Evolutionary conservation across 92 coral and sea anemone genomes (phyloP).

Genomic region (Metridium senile): DNA sequence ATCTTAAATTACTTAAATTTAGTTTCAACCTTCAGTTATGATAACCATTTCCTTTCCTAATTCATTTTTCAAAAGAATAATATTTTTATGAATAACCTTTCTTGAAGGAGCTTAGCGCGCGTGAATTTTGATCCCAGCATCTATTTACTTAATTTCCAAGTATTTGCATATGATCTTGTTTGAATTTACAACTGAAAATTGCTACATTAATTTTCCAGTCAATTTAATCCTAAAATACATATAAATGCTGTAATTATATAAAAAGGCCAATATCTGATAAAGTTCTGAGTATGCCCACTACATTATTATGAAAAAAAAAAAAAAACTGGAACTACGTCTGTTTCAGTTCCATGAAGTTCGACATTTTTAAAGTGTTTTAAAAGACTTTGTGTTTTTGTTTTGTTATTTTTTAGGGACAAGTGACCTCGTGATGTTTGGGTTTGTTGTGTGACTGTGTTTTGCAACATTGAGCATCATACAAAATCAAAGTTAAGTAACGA

Average conservation of each 20-base stretch:
- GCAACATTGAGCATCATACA: not conserved
- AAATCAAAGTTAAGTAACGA: not conserved
- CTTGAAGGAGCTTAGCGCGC: not conserved
- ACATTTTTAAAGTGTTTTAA: not conserved
- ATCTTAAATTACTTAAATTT: too few relatives aligned
- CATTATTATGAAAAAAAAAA: not conserved
- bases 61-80: not conserved
- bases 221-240: not conserved
- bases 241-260: not conserved
- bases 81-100: not conserved
- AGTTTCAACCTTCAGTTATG: constrained; percentile 2
- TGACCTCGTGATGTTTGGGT: not conserved
- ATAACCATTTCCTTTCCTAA: not conserved
- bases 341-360: not conserved
- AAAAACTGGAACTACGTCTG: not conserved
- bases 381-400: not conserved
- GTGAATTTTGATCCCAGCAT: constrained; percentile 2
- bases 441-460: not conserved
- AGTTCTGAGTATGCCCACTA: too few relatives aligned
- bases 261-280: too few relatives aligned
- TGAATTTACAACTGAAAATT: constrained; percentile 11
- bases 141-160: constrained; percentile 3
- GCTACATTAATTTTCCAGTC: not conserved
- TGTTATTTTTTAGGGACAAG: not conserved
- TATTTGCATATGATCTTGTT: too few relatives aligned